phyloP scores from a whole-genome alignment of 2,797 vertebrate genomes.

The Eleutherodactylus coqui region DNA sequence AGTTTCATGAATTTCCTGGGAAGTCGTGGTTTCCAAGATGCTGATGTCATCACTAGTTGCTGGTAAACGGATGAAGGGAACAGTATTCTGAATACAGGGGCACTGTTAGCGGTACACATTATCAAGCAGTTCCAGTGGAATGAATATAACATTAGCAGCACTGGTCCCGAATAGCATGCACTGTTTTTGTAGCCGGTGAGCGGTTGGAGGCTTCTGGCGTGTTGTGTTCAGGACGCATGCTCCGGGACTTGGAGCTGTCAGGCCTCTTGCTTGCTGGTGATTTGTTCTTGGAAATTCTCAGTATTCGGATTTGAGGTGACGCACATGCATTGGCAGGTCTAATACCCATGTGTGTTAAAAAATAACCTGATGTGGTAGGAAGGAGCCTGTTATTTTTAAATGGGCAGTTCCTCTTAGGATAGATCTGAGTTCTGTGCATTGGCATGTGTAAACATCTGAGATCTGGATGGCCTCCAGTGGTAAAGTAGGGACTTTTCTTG shows the following conservation, averaged over 20 bases:
- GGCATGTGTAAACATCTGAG: constrained; percentile 42
- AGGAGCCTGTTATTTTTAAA: constrained; percentile 47
- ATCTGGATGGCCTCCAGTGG: constrained; percentile 14
- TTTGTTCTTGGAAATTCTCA: constrained; percentile 59
- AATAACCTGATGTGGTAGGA: constrained; percentile 55
- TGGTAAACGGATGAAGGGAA: neutral
- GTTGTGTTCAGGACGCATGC: constrained; percentile 7
- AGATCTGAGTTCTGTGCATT: constrained; percentile 24
- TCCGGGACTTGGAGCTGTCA: constrained; percentile 47
- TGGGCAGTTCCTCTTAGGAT: constrained; percentile 24
- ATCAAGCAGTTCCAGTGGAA: too few relatives aligned
- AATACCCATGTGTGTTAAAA: constrained; percentile 46
- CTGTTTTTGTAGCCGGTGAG: neutral
- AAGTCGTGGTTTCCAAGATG: neutral
- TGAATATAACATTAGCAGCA: neutral
- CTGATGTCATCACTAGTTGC: neutral
- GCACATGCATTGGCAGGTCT: constrained; percentile 54
- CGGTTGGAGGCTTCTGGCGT: neutral
- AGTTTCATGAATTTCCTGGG: neutral
- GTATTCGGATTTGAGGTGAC: constrained; percentile 51
- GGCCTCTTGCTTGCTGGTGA: constrained; percentile 31
- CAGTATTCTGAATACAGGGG: neutral
- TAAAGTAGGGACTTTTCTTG: constrained; percentile 30
- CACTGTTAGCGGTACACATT: neutral
- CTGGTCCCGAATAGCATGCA: neutral